Evolutionary conservation across 2,113 vertebrate species (phyloP).

Genomic region (rat (Rattus norvegicus)): DNA sequence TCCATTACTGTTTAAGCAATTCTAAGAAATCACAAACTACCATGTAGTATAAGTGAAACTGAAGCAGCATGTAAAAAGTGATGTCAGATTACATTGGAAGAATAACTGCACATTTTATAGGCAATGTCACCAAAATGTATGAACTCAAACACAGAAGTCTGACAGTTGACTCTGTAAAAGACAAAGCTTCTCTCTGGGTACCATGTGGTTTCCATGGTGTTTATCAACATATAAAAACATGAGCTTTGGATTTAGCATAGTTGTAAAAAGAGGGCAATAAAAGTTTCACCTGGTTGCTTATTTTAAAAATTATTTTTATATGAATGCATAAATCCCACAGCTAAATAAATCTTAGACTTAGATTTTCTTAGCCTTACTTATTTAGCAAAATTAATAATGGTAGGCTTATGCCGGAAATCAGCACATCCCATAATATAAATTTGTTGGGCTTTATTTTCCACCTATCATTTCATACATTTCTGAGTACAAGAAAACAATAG

Average conservation of each 20-base stretch:
- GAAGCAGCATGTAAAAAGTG: background rate
- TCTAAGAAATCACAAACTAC: background rate
- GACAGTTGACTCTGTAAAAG: background rate
- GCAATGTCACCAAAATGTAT: background rate
- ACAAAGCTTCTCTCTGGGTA: background rate
- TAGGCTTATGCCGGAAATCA: background rate
- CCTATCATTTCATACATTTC: background rate
- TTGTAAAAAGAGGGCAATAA: background rate
- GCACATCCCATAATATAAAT: background rate
- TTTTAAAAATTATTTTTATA: background rate
- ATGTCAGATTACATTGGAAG: background rate
- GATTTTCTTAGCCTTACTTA: background rate
- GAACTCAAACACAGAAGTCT: background rate
- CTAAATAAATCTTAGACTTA: background rate
- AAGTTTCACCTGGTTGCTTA: background rate
- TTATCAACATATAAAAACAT: background rate
- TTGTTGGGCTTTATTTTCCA: background rate
- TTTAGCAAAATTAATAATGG: background rate
- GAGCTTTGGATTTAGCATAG: background rate
- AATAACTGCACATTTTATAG: background rate
- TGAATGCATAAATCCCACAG: background rate
- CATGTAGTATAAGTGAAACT: background rate
- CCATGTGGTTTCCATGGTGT: too few species aligned
- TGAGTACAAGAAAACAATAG: background rate
- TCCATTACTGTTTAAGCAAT: background rate